Evolutionary conservation across 2,888 invertebrate species (phyloP).

Genomic region (Tipula helvola): DNA sequence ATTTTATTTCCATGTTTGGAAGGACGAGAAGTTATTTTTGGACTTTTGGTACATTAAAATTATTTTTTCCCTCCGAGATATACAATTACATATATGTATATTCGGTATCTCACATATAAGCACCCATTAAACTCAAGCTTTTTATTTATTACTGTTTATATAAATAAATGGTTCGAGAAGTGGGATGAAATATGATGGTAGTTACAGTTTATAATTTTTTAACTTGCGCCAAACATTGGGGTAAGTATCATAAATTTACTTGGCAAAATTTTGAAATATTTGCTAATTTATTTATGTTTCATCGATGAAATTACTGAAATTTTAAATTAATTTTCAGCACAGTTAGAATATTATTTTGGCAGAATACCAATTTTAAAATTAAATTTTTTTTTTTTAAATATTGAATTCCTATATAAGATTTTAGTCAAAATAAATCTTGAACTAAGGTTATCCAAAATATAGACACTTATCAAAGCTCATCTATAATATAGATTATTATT

Average conservation of each 20-base stretch:
- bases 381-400: too few species aligned
- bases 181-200: not conserved
- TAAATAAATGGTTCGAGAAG: not conserved
- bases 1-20: not conserved
- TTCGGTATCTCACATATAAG: not conserved
- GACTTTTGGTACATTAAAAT: not conserved
- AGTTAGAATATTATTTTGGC: too few species aligned
- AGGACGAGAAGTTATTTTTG: not conserved
- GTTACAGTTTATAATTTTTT: not conserved
- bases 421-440: too few species aligned
- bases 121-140: not conserved
- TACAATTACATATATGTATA: too few species aligned
- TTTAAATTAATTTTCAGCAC: too few species aligned
- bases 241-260: not conserved
- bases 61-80: not conserved
- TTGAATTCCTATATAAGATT: too few species aligned
- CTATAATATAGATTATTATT: too few species aligned
- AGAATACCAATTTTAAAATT: too few species aligned
- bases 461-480: too few species aligned
- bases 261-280: not conserved
- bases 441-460: too few species aligned
- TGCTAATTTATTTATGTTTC: not conserved
- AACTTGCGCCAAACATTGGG: not conserved
- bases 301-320: not conserved
- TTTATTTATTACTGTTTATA: not conserved